phyloP scores from a whole-genome alignment of 2,797 vertebrate genomes.

The Notolepis coatsorum region DNA sequence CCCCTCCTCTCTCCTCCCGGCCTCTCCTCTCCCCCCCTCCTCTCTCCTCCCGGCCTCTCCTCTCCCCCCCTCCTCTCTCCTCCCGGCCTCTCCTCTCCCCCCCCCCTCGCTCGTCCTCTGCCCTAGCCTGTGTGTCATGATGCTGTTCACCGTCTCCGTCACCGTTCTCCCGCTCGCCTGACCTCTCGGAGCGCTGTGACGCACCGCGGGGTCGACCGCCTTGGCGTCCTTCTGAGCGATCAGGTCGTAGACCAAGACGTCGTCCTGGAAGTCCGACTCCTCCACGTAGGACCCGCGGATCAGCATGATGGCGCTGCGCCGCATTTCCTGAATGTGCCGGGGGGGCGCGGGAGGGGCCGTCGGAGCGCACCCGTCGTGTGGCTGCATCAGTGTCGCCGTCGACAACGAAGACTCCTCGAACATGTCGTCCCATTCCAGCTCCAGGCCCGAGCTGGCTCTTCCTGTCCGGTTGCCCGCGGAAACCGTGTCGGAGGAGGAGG shows the following conservation, averaged over 20 bases:
- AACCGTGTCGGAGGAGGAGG: constrained; percentile 32
- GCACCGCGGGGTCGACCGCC: constrained; percentile 55
- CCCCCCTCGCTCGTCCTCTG: constrained; percentile 33
- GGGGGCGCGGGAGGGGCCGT: constrained; percentile 68
- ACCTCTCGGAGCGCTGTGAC: background rate
- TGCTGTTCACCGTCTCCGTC: constrained; percentile 60
- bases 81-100: constrained; percentile 47
- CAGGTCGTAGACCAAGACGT: constrained; percentile 91
- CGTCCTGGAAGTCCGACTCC: constrained; percentile 94
- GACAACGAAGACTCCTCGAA: constrained; percentile 85
- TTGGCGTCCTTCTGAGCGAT: constrained; percentile 87
- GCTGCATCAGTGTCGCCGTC: constrained; percentile 52
- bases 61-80: no score
- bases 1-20: background rate
- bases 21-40: no score
- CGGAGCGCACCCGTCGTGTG: constrained; percentile 34
- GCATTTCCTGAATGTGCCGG: constrained; percentile 93
- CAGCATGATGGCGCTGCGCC: constrained; percentile 87
- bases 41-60: constrained; percentile 23
- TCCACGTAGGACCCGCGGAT: constrained; percentile 92
- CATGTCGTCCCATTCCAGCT: constrained; percentile 96
- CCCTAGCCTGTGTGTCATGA: constrained; percentile 30
- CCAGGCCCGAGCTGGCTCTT: constrained; percentile 67
- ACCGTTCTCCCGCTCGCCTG: constrained; percentile 37
- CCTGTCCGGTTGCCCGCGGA: constrained; percentile 68